Evolutionary conservation across 2,113 vertebrate species (phyloP).

Genomic region (Plectropomus leopardus): DNA sequence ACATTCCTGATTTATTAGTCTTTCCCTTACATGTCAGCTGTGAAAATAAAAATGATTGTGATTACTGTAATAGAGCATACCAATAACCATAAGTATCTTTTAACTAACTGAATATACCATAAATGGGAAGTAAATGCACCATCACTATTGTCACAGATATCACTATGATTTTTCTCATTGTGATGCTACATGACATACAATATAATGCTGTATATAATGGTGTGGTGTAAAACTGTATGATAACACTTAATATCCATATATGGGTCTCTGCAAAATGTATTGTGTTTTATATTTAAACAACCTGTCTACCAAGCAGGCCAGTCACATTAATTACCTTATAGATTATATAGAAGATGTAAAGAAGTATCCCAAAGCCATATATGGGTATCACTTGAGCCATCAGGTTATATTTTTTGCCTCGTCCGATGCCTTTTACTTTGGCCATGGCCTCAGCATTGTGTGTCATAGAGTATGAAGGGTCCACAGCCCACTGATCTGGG

Average conservation of each 20-base stretch:
- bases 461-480: slow-evolving; percentile 81
- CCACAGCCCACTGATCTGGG: slow-evolving; percentile 71
- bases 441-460: slow-evolving; percentile 87
- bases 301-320: neutral
- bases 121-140: neutral
- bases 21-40: slow-evolving; percentile 90
- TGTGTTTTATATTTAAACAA: neutral
- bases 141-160: slow-evolving; percentile 1
- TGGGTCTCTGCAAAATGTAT: neutral
- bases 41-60: slow-evolving; percentile 42
- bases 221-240: neutral
- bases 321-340: slow-evolving; percentile 89
- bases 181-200: neutral
- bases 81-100: neutral
- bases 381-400: slow-evolving; percentile 94
- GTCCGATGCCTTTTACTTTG: slow-evolving; percentile 84
- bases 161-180: neutral
- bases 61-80: too few species aligned
- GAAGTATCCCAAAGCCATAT: slow-evolving; percentile 96
- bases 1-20: slow-evolving; percentile 44
- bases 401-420: slow-evolving; percentile 86
- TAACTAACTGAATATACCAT: neutral
- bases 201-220: neutral
- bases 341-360: slow-evolving; percentile 96
- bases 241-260: neutral